Evolutionary conservation across 2,888 invertebrate genomes (phyloP).

Genomic region (Acholoe squamosa): DNA sequence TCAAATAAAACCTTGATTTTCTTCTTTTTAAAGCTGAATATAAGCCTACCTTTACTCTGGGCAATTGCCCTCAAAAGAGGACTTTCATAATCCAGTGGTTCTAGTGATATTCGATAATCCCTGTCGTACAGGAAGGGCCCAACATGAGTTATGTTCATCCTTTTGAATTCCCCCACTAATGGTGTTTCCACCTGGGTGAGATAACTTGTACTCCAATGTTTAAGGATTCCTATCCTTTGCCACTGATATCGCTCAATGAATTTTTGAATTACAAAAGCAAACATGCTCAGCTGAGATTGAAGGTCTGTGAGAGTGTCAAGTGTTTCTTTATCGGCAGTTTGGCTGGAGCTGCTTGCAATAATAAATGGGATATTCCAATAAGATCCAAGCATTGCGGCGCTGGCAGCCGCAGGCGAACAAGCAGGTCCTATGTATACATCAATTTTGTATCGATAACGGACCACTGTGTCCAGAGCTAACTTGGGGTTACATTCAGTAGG

Average conservation of each 20-base stretch:
- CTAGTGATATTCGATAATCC: not conserved
- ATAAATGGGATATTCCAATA: conserved; percentile 15
- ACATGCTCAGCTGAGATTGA: not conserved
- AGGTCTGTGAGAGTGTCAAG: not conserved
- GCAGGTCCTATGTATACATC: not conserved
- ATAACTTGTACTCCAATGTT: not conserved
- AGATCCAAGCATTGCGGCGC: not conserved
- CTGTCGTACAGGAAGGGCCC: not conserved
- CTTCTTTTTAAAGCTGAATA: not conserved
- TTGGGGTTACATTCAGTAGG: not conserved
- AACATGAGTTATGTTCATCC: not conserved
- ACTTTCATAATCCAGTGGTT: not conserved
- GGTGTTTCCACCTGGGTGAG: not conserved
- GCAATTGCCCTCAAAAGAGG: not conserved
- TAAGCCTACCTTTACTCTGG: not conserved
- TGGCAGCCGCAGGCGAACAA: not conserved
- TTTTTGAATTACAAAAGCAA: not conserved
- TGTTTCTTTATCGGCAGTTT: not conserved
- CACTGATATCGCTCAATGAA: not conserved
- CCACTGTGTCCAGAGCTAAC: not conserved
- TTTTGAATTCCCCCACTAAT: not conserved
- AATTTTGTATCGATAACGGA: not conserved
- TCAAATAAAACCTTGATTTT: no score
- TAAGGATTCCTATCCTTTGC: not conserved
- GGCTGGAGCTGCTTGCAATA: not conserved